phyloP scores from a whole-genome alignment of 2,888 invertebrate genomes.

The Oscheius sp. region DNA sequence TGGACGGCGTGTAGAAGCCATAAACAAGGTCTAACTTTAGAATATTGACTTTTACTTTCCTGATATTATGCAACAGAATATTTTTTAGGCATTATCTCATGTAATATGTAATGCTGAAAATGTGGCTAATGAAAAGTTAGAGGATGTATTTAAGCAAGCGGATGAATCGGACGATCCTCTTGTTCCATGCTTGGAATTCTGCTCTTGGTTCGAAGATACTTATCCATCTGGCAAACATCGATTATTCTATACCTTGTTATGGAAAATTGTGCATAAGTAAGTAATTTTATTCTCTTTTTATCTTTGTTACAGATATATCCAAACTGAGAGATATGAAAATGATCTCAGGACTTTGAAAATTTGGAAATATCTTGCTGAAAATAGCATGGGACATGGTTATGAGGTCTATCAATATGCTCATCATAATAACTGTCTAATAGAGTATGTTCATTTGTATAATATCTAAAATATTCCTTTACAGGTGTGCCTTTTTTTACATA shows the following conservation, averaged over 20 bases:
- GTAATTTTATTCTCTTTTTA: not conserved
- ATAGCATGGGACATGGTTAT: slow-evolving; percentile 52
- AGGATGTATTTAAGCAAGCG: slow-evolving; percentile 13
- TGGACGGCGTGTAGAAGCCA: slow-evolving; percentile 43
- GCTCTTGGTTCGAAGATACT: slow-evolving; percentile 53
- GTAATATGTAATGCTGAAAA: slow-evolving; percentile 9
- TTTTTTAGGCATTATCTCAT: slow-evolving; percentile 18
- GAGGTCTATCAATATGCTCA: slow-evolving; percentile 51
- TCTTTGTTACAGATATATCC: slow-evolving; percentile 28
- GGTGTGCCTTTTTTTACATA: slow-evolving; percentile 47
- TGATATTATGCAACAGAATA: not conserved
- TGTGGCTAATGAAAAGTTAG: slow-evolving; percentile 17
- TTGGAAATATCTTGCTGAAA: slow-evolving; percentile 56
- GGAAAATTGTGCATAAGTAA: slow-evolving; percentile 50
- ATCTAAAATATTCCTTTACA: slow-evolving; percentile 16
- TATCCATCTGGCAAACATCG: slow-evolving; percentile 48
- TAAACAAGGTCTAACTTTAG: slow-evolving; percentile 32
- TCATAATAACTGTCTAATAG: slow-evolving; percentile 27
- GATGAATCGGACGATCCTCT: slow-evolving; percentile 27
- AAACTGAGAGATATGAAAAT: slow-evolving; percentile 35
- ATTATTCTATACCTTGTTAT: slow-evolving; percentile 46
- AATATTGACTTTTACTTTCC: no score
- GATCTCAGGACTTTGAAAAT: slow-evolving; percentile 52
- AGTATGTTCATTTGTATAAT: not conserved
- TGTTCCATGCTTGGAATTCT: slow-evolving; percentile 35